A percentile compares a stretch with the other conserved stretches of the same genome.
phyloP scores from a whole-genome alignment of 2,888 invertebrate genomes.

The Coenonympha arcania region DNA sequence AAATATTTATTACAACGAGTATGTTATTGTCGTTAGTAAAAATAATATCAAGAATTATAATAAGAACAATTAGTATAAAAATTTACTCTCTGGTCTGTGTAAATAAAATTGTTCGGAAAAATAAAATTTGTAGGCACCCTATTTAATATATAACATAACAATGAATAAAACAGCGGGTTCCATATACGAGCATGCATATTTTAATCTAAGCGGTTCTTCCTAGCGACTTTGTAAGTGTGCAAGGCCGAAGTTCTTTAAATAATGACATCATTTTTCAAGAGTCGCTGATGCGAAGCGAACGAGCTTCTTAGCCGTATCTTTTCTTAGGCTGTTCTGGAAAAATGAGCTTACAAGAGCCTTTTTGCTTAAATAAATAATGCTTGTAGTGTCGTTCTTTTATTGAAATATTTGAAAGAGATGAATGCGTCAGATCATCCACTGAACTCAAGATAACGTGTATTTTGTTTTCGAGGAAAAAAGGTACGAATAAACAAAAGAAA shows the following conservation, averaged over 20 bases:
- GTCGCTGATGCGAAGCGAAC: constrained; percentile 8
- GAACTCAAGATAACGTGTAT: too few relatives aligned
- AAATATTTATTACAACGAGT: too few relatives aligned
- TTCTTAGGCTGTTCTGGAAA: constrained; percentile 1
- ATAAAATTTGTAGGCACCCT: not conserved
- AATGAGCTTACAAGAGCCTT: not conserved
- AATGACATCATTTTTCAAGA: constrained; percentile 10
- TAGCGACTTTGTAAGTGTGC: constrained; percentile 8
- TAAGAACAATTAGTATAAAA: too few relatives aligned
- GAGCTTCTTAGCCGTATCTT: constrained; percentile 5
- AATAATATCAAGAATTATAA: too few relatives aligned
- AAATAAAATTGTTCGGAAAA: too few relatives aligned
- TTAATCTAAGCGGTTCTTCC: constrained; percentile 3
- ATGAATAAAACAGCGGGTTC: not conserved
- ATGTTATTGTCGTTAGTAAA: too few relatives aligned
- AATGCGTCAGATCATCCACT: too few relatives aligned
- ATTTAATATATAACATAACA: too few relatives aligned
- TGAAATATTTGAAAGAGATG: not conserved
- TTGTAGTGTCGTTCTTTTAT: not conserved
- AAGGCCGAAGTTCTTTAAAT: constrained; percentile 8
- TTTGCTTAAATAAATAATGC: not conserved
- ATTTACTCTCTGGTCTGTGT: too few relatives aligned
- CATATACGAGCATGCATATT: constrained; percentile 1
- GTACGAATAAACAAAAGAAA: too few relatives aligned
- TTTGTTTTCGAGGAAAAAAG: too few relatives aligned